These are phyloP conservation scores for Chamaetylas fuelleborni DNA, from an alignment of 2,113 vertebrate genomes.

Conservation along the genomic window DNA sequence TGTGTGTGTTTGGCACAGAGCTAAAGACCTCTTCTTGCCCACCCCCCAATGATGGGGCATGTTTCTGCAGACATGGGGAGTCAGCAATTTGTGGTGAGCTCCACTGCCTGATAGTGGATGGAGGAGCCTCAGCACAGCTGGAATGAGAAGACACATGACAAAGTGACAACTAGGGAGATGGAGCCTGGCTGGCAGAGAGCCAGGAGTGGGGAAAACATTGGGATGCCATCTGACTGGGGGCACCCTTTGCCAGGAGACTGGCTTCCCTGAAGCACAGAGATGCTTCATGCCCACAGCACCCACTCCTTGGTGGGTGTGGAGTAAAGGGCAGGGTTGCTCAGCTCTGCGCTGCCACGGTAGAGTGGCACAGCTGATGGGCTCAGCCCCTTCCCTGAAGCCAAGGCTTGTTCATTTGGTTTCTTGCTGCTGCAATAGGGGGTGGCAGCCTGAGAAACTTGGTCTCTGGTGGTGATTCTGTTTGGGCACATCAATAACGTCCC, in stretches of 20 bases:
- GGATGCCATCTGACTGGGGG: neutral
- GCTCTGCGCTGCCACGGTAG: neutral
- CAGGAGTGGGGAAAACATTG: neutral
- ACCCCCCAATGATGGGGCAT: neutral
- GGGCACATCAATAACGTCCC: neutral
- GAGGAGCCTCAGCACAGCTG: neutral
- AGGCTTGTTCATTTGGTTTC: neutral
- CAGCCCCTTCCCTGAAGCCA: neutral
- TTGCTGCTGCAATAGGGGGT: neutral
- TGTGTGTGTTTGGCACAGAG: neutral
- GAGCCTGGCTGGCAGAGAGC: neutral
- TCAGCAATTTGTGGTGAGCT: conserved; percentile 19
- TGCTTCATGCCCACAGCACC: neutral
- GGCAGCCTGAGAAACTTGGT: conserved; percentile 9
- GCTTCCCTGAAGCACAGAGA: neutral
- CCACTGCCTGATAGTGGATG: neutral
- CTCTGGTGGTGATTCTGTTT: neutral
- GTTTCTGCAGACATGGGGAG: neutral
- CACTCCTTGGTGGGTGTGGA: neutral
- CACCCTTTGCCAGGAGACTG: neutral
- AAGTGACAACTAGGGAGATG: neutral
- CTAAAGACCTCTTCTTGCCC: neutral
- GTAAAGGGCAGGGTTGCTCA: neutral
- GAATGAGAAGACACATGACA: neutral
- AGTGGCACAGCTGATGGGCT: neutral